Evolutionary conservation across 1,140 invertebrate species (phyloP), one percentile per base, ranked within the genome.

Genomic region (Dendrolimus punctatus): DNA sequence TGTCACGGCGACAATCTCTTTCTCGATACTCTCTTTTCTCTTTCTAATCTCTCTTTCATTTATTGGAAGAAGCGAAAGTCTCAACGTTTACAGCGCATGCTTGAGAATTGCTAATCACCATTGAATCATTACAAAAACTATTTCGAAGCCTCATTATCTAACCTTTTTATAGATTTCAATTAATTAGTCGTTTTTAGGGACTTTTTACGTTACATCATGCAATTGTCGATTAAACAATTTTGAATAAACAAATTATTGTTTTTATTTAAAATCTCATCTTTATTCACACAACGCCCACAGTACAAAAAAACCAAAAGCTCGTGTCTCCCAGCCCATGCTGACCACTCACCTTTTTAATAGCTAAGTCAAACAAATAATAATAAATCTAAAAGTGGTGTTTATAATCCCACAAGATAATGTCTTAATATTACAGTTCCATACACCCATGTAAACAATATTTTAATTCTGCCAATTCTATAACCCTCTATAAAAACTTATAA

Each of bases 81-180:
- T 84, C 74, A 83, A 82, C 73, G 78, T 68, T 76, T 80, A 85
- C 79, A 83, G 80, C 80, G 80, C 82, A 85, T 85, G 82, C 82
- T 84, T 76, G 79, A 81, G 62, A 73, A 68, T 68, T 57, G 60
- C 75, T 76, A 78, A 67, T 76, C 73, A 73, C 73, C 79, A 80
- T 70, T 60, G 65, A 74, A 23, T 62, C 65, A 53, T 56, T 74
- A 76, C 64, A 76, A 61, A 68, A 53, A 68, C 23, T 23, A 68
- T 69, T 65, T 70, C 58, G 68, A 78, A 78, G 73, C 71, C 64
- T 72, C 74, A 46, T 61, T 64, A 49, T 40, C 48, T 49, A 40
- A 38, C 37, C 46, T 23, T 39, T 57, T 42, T 61, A 58, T 47
- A 58, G 48, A 61, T 58, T 54, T 62, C 46, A 41, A 58, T 58